Evolutionary conservation across 2,113 vertebrate species (phyloP), one percentile per base, ranked within the genome.

Genomic region (Myotis davidii): DNA sequence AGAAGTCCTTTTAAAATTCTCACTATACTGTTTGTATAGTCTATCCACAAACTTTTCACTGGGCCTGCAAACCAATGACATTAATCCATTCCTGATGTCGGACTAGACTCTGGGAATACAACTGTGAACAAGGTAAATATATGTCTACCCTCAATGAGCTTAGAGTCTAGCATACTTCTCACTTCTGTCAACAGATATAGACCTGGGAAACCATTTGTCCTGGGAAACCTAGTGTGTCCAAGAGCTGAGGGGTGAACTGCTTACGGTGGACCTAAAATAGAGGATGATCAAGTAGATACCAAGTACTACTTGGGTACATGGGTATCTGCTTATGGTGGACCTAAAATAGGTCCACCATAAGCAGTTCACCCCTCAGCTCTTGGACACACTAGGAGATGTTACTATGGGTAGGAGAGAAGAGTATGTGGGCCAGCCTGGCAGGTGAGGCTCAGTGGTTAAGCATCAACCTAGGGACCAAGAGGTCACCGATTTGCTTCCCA

Each of bases 1-100:
- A 14, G 4, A 93, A 91, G 52, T 61, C 3, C 59, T 37, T 82
- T 88, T 79, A 88, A 50, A 50, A 48, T 88, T 88, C 79, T 65
- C 50, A 25, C 72, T 42, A 29, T 27, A 61, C 23, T 17, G 9
- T 89, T 72, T 45, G 42, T 45, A 34, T 16, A 91, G 56, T 65
- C 85, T 48, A 18, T 18, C 78, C n/a, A 25, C 23, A 95, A 90
- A 25, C 54, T 94, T 90, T 84, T 13, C 8, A 18, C 20, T 48
- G 9, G n/a, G 20, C 32, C 65, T 93, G 23, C 11, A 86, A 79
- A 74, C 23, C 12, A 45, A 3, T 56, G 59, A 52, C 20, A 2
- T 27, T 45, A 64, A n/a, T 45, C 79, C 29, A 16, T 42, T 73
- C 59, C 25, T 56, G 48, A 78, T 74, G 52, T 9, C 34, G 27